Percentiles rank a stretch among this genome's conserved stretches.
phyloP scores from a whole-genome alignment of 2,797 vertebrate genomes.

The Staurois parvus region DNA sequence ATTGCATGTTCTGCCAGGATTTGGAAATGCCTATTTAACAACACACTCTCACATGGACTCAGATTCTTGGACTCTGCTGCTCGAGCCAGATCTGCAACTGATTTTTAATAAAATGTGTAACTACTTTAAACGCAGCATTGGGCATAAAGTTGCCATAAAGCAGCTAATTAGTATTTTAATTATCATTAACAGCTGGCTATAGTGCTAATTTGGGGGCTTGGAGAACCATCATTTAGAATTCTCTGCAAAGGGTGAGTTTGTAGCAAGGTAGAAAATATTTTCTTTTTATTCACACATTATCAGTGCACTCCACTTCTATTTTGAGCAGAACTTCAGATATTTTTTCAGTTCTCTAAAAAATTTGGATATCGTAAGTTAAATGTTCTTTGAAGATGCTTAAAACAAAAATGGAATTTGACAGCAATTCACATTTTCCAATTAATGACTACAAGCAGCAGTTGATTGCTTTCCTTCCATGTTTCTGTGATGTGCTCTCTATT shows the following conservation, averaged over 20 bases:
- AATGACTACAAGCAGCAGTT: background rate
- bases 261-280: constrained; percentile 17
- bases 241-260: constrained; percentile 45
- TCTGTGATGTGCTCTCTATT: too few relatives aligned
- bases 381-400: background rate
- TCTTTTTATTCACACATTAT: background rate
- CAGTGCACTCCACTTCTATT: background rate
- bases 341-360: background rate
- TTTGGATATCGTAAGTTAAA: background rate
- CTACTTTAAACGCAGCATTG: constrained; percentile 43
- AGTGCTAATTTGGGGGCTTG: constrained; percentile 38
- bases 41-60: constrained; percentile 18
- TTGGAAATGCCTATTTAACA: constrained; percentile 33
- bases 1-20: constrained; percentile 35
- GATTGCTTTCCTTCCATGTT: background rate
- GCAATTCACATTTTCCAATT: background rate
- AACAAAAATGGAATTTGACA: background rate
- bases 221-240: constrained; percentile 32
- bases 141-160: constrained; percentile 54
- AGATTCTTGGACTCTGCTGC: constrained; percentile 31
- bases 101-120: constrained; percentile 61
- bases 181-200: constrained; percentile 58
- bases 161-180: constrained; percentile 61
- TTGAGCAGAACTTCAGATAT: background rate
- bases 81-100: constrained; percentile 41